Evolutionary conservation across 2,797 vertebrate species (phyloP).

Genomic region (Nannoperca obscura): DNA sequence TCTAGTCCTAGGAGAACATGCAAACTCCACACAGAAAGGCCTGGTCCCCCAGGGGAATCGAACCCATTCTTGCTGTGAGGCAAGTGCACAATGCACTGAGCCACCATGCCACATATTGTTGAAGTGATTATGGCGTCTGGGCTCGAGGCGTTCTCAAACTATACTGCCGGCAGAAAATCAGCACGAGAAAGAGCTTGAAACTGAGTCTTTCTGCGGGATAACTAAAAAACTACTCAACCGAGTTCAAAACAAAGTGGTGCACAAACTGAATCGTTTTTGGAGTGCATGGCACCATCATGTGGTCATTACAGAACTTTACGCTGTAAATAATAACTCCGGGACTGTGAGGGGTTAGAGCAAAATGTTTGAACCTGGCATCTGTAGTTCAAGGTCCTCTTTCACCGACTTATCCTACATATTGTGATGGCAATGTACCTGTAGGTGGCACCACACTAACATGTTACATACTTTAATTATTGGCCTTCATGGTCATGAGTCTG

Average conservation of each 20-base stretch:
- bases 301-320: neutral
- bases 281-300: conserved; percentile 18
- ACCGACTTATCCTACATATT: neutral
- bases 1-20: too few relatives aligned
- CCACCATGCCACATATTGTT: too few relatives aligned
- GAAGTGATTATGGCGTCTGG: neutral
- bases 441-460: neutral
- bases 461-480: neutral
- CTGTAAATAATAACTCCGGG: neutral
- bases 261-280: neutral
- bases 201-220: neutral
- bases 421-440: neutral
- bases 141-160: too few relatives aligned
- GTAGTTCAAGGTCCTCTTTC: neutral
- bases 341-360: neutral
- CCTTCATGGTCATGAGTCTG: neutral
- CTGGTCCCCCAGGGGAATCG: too few relatives aligned
- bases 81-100: too few relatives aligned
- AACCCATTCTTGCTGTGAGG: too few relatives aligned
- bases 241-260: neutral
- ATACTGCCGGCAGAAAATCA: neutral
- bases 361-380: neutral
- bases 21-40: too few relatives aligned
- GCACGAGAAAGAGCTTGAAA: neutral
- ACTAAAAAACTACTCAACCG: neutral